phyloP scores from a whole-genome alignment of 2,888 invertebrate species.

The Drosophila mettleri region DNA sequence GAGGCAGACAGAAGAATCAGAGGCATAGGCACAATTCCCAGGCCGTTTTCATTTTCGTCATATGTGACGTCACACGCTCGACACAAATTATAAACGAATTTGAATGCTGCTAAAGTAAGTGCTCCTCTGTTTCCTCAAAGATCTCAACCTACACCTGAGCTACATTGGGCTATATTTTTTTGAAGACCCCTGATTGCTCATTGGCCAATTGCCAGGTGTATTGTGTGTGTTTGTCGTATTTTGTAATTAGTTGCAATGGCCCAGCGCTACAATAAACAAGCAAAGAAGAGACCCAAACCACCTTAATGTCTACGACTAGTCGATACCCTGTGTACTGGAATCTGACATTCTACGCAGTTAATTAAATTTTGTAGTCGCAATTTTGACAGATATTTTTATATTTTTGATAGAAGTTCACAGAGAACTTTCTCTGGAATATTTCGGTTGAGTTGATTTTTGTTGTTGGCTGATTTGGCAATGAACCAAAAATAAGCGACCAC shows the following conservation, averaged over 20 bases:
- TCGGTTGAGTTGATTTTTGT: slow-evolving; percentile 22
- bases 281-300: slow-evolving; percentile 4
- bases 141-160: slow-evolving; percentile 29
- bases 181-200: slow-evolving; percentile 29
- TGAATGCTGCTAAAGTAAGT: slow-evolving; percentile 9
- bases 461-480: slow-evolving; percentile 70
- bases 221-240: slow-evolving; percentile 29
- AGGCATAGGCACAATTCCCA: too few relatives aligned
- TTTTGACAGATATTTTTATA: not conserved
- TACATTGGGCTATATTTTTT: slow-evolving; percentile 9
- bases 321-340: slow-evolving; percentile 12
- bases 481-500: slow-evolving; percentile 61
- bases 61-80: slow-evolving; percentile 30
- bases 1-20: not conserved
- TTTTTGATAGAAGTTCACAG: not conserved
- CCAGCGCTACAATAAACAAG: slow-evolving; percentile 37
- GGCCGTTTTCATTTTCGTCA: slow-evolving; percentile 12
- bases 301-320: not conserved
- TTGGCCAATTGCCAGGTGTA: slow-evolving; percentile 34
- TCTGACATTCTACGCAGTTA: slow-evolving; percentile 9
- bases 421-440: slow-evolving; percentile 17
- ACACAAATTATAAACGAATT: slow-evolving; percentile 24
- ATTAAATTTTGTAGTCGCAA: too few relatives aligned
- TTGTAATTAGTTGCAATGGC: slow-evolving; percentile 54
- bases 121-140: not conserved